A percentile compares a stretch with the other conserved stretches of the same genome.
phyloP scores from a whole-genome alignment of 2,113 vertebrate species.

The Peromyscus californicus region DNA sequence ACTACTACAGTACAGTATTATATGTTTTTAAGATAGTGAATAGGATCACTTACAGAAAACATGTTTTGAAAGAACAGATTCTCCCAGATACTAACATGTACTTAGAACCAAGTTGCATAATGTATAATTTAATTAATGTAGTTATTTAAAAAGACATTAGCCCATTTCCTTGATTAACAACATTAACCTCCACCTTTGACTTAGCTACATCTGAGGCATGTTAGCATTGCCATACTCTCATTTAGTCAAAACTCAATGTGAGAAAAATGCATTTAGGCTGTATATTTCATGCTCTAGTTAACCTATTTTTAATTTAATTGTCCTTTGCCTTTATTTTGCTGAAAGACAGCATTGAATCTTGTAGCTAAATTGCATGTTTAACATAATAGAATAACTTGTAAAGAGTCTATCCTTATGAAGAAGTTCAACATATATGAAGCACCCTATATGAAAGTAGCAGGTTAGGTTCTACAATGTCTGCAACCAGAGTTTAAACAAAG shows the following conservation, averaged over 20 bases:
- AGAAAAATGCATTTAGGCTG: conserved; percentile 47
- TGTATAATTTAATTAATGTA: conserved; percentile 45
- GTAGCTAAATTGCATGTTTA: conserved; percentile 12
- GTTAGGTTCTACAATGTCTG: conserved; percentile 18
- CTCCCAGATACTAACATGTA: not conserved
- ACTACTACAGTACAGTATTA: conserved; percentile 20
- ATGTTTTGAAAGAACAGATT: conserved; percentile 61
- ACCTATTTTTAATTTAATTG: not conserved
- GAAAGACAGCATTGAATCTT: conserved; percentile 41
- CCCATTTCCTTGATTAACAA: conserved; percentile 63
- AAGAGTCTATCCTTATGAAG: conserved; percentile 49
- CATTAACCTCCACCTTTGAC: conserved; percentile 67
- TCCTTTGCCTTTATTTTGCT: not conserved
- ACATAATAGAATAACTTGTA: conserved; percentile 44
- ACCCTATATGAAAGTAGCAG: conserved; percentile 34
- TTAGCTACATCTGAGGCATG: conserved; percentile 49
- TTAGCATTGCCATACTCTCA: conserved; percentile 36
- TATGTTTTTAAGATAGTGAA: conserved; percentile 49
- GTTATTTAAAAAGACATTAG: conserved; percentile 54
- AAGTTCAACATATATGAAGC: conserved; percentile 38
- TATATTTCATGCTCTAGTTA: conserved; percentile 16
- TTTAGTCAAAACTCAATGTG: conserved; percentile 36
- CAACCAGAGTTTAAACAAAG: conserved; percentile 60
- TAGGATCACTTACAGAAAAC: not conserved
- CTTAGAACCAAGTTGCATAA: conserved; percentile 44